Conservation (phyloP, 2,888 invertebrate species). For the Ectropis crepuscularia region DNA sequence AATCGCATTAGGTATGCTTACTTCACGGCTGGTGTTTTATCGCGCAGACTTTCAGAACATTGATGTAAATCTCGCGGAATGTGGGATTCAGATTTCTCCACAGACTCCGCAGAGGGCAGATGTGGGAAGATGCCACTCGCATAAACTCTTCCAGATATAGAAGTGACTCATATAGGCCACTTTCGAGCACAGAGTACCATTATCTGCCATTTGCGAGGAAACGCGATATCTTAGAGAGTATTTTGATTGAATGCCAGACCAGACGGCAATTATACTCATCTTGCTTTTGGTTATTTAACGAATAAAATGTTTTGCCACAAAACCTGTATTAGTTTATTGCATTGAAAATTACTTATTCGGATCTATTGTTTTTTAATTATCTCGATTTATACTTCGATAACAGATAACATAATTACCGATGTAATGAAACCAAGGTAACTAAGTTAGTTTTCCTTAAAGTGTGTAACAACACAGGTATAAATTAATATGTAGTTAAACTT, state of each 20-base stretch:
- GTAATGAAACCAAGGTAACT: too few species aligned
- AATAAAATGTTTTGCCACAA: too few species aligned
- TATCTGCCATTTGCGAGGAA: slow-evolving; percentile 36
- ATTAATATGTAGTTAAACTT: too few species aligned
- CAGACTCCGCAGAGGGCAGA: slow-evolving; percentile 46
- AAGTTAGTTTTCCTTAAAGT: too few species aligned
- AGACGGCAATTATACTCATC: neutral
- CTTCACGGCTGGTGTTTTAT: slow-evolving; percentile 37
- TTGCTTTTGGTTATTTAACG: too few species aligned
- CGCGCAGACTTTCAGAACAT: slow-evolving; percentile 31
- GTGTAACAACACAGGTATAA: too few species aligned
- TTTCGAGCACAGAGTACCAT: slow-evolving; percentile 48
- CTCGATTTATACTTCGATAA: too few species aligned
- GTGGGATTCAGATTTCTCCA: slow-evolving; percentile 20
- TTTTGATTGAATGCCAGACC: slow-evolving; percentile 1
- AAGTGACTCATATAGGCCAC: slow-evolving; percentile 56
- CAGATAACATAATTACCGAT: too few species aligned
- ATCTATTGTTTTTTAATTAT: too few species aligned
- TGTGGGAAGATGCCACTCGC: slow-evolving; percentile 44
- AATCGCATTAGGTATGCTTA: slow-evolving; percentile 34
- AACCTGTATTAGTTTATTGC: too few species aligned
- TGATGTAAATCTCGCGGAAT: slow-evolving; percentile 45
- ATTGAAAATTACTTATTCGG: too few species aligned
- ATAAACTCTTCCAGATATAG: slow-evolving; percentile 60
- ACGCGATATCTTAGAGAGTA: slow-evolving; percentile 14